phyloP scores from a whole-genome alignment of 2,797 vertebrate species.

The Pteropus rufus region DNA sequence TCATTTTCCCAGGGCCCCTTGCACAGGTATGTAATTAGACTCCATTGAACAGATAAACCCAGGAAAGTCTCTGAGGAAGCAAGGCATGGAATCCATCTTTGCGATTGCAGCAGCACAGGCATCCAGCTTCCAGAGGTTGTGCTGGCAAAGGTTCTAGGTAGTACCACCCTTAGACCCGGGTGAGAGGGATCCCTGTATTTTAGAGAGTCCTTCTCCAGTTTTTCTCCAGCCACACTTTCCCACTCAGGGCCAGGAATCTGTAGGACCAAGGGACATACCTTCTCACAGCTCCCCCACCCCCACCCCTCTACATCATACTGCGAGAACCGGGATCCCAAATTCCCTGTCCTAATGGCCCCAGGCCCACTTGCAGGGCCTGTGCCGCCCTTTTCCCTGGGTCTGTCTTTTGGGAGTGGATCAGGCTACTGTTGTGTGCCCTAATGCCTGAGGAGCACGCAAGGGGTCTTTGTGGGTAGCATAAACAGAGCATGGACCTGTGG shows the following conservation, averaged over 20 bases:
- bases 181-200: background rate
- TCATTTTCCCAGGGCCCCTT: background rate
- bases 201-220: background rate
- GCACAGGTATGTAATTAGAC: background rate
- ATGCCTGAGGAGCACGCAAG: background rate
- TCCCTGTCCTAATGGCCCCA: background rate
- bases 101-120: background rate
- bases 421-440: background rate
- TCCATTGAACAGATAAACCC: background rate
- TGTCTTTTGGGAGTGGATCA: background rate
- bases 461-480: too few species aligned
- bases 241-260: background rate
- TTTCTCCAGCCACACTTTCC: background rate
- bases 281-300: too few species aligned
- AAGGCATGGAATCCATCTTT: background rate
- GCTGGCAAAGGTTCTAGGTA: background rate
- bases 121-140: background rate
- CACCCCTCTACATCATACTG: background rate
- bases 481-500: background rate
- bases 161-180: background rate
- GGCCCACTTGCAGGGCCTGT: background rate
- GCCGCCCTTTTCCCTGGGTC: background rate
- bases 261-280: background rate
- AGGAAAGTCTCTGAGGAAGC: background rate
- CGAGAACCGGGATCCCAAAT: background rate